A percentile compares a stretch with the other conserved stretches of the same genome.
Conservation (phyloP, 2,113 vertebrate genomes). For the Sturnira hondurensis region DNA sequence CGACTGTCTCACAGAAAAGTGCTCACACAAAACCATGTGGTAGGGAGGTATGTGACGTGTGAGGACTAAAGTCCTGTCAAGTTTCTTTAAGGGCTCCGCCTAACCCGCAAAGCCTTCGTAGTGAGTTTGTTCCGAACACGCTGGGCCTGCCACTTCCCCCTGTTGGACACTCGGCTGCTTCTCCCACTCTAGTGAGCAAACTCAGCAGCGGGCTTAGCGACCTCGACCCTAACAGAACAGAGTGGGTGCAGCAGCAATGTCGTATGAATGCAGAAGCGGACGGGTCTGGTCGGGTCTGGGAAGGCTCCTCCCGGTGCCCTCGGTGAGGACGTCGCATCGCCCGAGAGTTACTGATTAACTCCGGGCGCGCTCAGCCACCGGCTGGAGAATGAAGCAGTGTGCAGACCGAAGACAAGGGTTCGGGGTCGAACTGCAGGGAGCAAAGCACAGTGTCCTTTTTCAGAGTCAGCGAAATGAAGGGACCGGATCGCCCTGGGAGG, state of each 20-base stretch:
- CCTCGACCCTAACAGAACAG: not conserved
- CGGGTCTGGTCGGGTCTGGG: not conserved
- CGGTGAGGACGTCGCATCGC: not conserved
- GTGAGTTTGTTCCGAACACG: not conserved
- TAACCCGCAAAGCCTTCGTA: not conserved
- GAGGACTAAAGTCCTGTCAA: not conserved
- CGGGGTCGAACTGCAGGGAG: conserved; percentile 61
- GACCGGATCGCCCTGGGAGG: no score
- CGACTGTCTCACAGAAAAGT: not conserved
- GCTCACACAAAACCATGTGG: not conserved
- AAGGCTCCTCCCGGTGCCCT: not conserved
- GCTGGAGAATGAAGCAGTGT: conserved; percentile 79
- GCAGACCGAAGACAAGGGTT: conserved; percentile 78
- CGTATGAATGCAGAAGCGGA: conserved; percentile 58
- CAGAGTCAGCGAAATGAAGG: not conserved
- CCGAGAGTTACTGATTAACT: conserved; percentile 85
- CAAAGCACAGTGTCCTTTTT: not conserved
- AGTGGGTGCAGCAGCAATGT: not conserved
- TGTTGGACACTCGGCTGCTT: not conserved
- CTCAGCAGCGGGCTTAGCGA: conserved; percentile 19
- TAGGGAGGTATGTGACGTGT: not conserved
- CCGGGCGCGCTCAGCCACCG: conserved; percentile 76
- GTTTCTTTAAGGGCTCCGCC: not conserved
- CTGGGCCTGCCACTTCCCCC: not conserved
- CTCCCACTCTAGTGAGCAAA: no score